These are phyloP conservation scores for Hemithea aestivaria DNA, from an alignment of 2,888 invertebrate species.

Conservation along the genomic window DNA sequence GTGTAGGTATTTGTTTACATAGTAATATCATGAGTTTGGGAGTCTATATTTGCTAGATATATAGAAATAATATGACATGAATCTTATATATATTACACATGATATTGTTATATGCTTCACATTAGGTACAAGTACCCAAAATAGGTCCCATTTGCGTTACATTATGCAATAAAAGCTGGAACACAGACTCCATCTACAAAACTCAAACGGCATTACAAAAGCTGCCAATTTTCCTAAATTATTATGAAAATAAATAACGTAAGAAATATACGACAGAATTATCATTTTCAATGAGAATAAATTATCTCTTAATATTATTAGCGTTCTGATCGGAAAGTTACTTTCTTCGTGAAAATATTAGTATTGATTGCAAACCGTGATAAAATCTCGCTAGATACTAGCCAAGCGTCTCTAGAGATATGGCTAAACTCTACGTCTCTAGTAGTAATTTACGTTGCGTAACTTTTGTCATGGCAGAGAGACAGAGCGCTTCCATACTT, in stretches of 20 bases:
- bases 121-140: conserved; percentile 1
- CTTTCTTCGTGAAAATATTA: too few relatives aligned
- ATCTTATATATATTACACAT: background rate
- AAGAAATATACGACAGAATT: conserved; percentile 9
- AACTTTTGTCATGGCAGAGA: too few relatives aligned
- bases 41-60: conserved; percentile 3
- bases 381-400: too few relatives aligned
- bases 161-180: conserved; percentile 18
- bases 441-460: too few relatives aligned
- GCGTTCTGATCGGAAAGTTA: too few relatives aligned
- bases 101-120: conserved; percentile 12
- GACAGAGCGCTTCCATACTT: too few relatives aligned
- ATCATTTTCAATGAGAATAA: conserved; percentile 13
- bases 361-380: too few relatives aligned
- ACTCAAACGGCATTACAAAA: conserved; percentile 14
- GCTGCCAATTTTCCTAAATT: conserved; percentile 23
- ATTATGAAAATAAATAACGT: conserved; percentile 21
- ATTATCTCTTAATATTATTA: too few relatives aligned
- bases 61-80: conserved; percentile 3
- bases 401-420: too few relatives aligned
- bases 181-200: conserved; percentile 18
- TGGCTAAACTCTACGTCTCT: too few relatives aligned
- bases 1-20: too few relatives aligned
- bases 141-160: conserved; percentile 11
- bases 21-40: conserved; percentile 18